Evolutionary conservation across 2,797 vertebrate species (phyloP), one percentile per base, ranked within the genome.

Genomic region (Trichosurus vulpecula): DNA sequence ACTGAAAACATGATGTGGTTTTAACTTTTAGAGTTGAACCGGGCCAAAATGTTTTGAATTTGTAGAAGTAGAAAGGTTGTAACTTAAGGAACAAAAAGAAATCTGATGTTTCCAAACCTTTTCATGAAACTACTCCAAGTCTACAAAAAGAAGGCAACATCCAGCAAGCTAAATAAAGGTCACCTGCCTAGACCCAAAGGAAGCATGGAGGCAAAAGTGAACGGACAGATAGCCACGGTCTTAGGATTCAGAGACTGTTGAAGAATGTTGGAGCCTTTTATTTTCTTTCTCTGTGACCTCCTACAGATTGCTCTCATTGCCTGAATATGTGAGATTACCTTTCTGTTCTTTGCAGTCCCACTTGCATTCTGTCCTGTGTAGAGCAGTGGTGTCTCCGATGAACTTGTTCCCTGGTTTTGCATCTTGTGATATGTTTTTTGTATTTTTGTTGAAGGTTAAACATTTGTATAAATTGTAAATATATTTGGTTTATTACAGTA

Each of bases 381-480:
- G 98, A 98, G 96, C 97, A 98, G 98, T 98, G 98, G 93, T 98
- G 97, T 98, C 98, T 98, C 97, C 98, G 97, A 98, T 98, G 97
- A 99, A 98, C 97, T 98, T 98, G 98, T 98, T 98, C 98, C 96
- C 97, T 98, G 98, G 97, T 99, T 99, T 98, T 98, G 98, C 98
- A 98, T 99, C 98, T 97, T 98, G 98, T 98, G 98, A 98, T 98
- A 97, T 97, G 97, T 98, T 98, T 98, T 98, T 99, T 98, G 98
- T 98, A 97, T 98, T 99, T 99, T 99, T 98, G 98, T 99, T 99
- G 98, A 98, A 98, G 98, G 98, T 99, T 98, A 98, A 99, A 98
- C 98, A 98, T 99, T 99, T 99, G 99, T 99, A 99, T 98, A 99
- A 99, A 99, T 98, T 99, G 99, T 99, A 99, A 98, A 99, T 99